Base-by-base conservation (phyloP, 2,888 invertebrate species). In the Trichacis sp. region DNA sequence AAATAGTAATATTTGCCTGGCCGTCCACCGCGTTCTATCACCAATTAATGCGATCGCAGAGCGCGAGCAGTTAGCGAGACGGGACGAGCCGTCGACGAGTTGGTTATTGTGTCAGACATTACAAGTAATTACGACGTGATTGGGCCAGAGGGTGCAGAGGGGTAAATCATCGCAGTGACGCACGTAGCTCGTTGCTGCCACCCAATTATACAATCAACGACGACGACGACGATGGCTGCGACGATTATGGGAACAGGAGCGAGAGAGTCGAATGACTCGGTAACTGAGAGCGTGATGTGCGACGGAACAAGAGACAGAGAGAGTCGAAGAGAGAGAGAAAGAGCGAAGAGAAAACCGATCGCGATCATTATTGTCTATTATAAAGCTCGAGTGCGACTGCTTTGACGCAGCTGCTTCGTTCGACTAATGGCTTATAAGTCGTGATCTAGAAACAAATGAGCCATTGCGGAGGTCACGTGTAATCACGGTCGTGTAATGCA, bases 81-180 rank as follows among this genome's bases (percentile, higher is more conserved):
- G 68, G 71, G 70, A 76, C 73, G 75, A 76, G 71, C 74, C 74
- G 78, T 75, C 75, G 79, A 77, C 78, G 79, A 79, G 79, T 79
- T 82, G 81, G 81, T 81, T 80, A 82, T 82, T 81, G 82, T 81
- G 82, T 82, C 82, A 82, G 82, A 79, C 82, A 82, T 82, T 82
- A 82, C 81, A 82, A 82, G 82, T 82, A 82, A 82, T 82, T 82
- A 82, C 82, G 82, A 79, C 82, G 82, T 82, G 82, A 82, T 82
- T 82, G 82, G 74, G 72, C 69, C 73, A 74, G 71, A 75, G 69
- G 76, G 69, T 68, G 76, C 56, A 72, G 69, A 71, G 71, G 78
- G 73, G 73, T 79, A 82, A 82, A 82, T 82, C 82, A 82, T 82
- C 75, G 79, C 81, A 81, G 81, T 82, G 82, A 82, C 82, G 82